Evolutionary conservation across 2,113 vertebrate species (phyloP).

Genomic region (Progne subis): DNA sequence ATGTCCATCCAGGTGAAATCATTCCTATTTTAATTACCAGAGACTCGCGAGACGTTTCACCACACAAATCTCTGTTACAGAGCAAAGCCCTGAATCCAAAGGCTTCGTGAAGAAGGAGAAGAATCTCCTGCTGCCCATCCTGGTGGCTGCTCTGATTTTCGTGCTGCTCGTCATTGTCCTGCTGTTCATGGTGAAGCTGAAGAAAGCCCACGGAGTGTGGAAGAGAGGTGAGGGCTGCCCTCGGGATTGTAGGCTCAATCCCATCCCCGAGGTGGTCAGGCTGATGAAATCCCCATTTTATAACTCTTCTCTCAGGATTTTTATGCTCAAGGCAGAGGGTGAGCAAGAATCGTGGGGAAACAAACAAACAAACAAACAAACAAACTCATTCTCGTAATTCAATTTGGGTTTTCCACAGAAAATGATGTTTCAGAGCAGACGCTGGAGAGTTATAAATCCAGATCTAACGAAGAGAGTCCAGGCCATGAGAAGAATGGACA

Average conservation of each 20-base stretch:
- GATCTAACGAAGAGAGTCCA: constrained; percentile 82
- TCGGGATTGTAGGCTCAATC: not conserved
- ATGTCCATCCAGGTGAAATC: rapidly evolving
- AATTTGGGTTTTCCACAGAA: constrained; percentile 71
- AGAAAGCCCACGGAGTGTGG: constrained; percentile 84
- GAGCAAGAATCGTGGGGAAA: not conserved
- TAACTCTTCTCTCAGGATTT: not conserved
- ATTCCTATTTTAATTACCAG: not conserved
- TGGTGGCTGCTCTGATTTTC: constrained; percentile 83
- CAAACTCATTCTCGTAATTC: not conserved
- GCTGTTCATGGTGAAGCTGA: constrained; percentile 84
- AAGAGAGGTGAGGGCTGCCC: constrained; percentile 79
- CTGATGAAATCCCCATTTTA: not conserved
- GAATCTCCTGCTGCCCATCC: constrained; percentile 74
- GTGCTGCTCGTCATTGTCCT: constrained; percentile 83
- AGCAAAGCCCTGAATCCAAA: not conserved
- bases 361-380: not conserved
- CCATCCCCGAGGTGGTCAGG: not conserved
- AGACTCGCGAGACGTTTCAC: not conserved
- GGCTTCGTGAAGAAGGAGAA: not conserved
- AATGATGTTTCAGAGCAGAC: constrained; percentile 85
- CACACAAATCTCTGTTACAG: not conserved
- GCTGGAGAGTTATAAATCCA: constrained; percentile 86
- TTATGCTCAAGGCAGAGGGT: not conserved
- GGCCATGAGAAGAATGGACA: constrained; percentile 67